phyloP scores from a whole-genome alignment of 2,888 invertebrate species.

The Sphecodes monilicornis region DNA sequence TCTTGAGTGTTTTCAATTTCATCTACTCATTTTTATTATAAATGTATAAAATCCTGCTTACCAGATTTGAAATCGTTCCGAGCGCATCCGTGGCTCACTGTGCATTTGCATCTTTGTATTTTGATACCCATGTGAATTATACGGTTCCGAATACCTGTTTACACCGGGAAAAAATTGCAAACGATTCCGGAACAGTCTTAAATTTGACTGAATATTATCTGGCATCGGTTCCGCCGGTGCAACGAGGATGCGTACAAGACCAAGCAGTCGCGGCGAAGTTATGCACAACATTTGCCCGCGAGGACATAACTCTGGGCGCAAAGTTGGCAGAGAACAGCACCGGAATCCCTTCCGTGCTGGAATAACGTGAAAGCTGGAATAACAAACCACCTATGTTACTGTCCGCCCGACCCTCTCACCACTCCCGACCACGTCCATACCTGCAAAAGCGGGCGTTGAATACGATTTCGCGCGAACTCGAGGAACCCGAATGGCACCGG shows the following conservation, averaged over 20 bases:
- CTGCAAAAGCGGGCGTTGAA: constrained; percentile 36
- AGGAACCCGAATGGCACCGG: constrained; percentile 5
- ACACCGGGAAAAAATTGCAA: background rate
- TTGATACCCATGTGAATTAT: background rate
- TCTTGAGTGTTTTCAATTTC: too few relatives aligned
- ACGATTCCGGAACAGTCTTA: background rate
- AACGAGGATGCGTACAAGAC: constrained; percentile 43
- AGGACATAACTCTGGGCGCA: constrained; percentile 73
- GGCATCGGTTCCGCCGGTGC: constrained; percentile 40
- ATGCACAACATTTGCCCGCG: constrained; percentile 72
- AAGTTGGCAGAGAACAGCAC: constrained; percentile 73
- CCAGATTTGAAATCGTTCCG: too few relatives aligned
- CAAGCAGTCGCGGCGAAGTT: constrained; percentile 64
- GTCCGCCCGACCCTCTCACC: constrained; percentile 16
- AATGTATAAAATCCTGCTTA: too few relatives aligned
- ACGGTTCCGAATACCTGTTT: background rate
- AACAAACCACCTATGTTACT: constrained; percentile 67
- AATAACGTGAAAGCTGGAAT: constrained; percentile 60
- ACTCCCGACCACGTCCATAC: background rate
- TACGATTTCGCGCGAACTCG: constrained; percentile 58
- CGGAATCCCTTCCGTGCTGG: constrained; percentile 60
- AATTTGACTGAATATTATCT: constrained; percentile 48
- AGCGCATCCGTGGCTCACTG: too few relatives aligned
- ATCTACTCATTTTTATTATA: too few relatives aligned
- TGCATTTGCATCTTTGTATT: background rate